These are phyloP conservation scores for Salvelinus fontinalis DNA, from an alignment of 2,113 vertebrate genomes.

Conservation along the genomic window DNA sequence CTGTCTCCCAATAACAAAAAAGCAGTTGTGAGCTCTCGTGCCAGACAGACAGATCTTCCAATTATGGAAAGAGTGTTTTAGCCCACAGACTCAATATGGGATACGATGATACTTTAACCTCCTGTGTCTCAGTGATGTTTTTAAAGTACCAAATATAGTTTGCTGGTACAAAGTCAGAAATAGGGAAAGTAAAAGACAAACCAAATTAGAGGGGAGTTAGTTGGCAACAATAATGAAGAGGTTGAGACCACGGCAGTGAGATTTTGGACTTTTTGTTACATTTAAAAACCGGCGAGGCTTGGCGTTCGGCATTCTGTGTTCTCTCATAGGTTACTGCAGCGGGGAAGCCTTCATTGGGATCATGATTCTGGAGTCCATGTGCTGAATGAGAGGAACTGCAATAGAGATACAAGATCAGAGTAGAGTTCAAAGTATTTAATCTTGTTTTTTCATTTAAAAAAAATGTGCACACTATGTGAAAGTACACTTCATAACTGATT, in stretches of 20 bases:
- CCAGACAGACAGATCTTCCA: not conserved
- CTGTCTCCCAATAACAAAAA: constrained; percentile 1
- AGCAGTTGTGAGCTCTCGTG: not conserved
- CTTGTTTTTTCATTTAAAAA: too few species aligned
- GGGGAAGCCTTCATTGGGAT: constrained; percentile 82
- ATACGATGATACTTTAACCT: not conserved
- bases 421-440: not conserved
- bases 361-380: constrained; percentile 98
- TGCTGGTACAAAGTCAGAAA: constrained; percentile 32
- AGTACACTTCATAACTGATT: not conserved
- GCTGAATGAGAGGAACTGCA: constrained; percentile 95
- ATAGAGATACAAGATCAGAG: not conserved
- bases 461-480: too few species aligned
- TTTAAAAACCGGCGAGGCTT: constrained; percentile 4
- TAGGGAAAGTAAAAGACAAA: not conserved
- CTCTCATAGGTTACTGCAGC: constrained; percentile 54
- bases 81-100: not conserved
- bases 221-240: constrained; percentile 39
- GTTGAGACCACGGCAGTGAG: constrained; percentile 29
- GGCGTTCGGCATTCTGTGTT: not conserved
- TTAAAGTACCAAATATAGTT: constrained; percentile 16
- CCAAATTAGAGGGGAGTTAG: not conserved
- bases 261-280: constrained; percentile 19
- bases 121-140: constrained; percentile 17
- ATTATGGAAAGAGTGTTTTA: not conserved